Conservation (phyloP, 2,113 vertebrate genomes). For the Aepyceros melampus region DNA sequence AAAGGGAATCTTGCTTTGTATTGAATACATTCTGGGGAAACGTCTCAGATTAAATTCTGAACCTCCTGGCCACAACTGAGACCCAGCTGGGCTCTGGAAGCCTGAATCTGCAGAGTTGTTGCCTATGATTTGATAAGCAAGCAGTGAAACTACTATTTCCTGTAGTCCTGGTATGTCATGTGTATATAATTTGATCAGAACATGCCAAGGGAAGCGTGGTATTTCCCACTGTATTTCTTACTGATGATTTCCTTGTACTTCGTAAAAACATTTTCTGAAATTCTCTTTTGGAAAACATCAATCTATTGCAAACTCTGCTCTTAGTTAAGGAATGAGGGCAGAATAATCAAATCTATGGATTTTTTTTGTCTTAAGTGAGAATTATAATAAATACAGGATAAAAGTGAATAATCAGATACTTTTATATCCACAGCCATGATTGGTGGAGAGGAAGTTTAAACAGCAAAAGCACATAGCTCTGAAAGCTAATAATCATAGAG, state of each 20-base stretch:
- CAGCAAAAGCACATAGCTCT: not conserved
- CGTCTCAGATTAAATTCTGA: not conserved
- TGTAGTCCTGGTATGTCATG: not conserved
- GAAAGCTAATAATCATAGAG: not conserved
- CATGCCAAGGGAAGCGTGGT: not conserved
- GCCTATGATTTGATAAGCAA: not conserved
- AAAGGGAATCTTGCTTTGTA: not conserved
- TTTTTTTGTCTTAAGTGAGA: not conserved
- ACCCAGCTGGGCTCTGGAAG: not conserved
- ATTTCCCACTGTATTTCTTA: not conserved
- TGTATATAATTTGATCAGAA: not conserved
- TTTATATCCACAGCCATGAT: not conserved
- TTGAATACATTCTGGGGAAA: not conserved
- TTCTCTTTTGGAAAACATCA: not conserved
- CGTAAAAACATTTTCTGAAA: constrained; percentile 19
- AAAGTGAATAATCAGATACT: not conserved
- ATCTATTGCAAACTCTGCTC: not conserved
- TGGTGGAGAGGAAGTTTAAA: not conserved
- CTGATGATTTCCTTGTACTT: not conserved
- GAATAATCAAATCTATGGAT: not conserved
- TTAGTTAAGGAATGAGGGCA: not conserved
- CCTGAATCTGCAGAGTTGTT: not conserved
- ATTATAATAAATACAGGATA: not conserved
- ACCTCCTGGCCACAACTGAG: not conserved
- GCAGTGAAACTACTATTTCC: not conserved